A percentile compares a stretch with the other conserved stretches of the same genome.
phyloP scores from a whole-genome alignment of 2,113 vertebrate genomes.

The Etheostoma cragini region DNA sequence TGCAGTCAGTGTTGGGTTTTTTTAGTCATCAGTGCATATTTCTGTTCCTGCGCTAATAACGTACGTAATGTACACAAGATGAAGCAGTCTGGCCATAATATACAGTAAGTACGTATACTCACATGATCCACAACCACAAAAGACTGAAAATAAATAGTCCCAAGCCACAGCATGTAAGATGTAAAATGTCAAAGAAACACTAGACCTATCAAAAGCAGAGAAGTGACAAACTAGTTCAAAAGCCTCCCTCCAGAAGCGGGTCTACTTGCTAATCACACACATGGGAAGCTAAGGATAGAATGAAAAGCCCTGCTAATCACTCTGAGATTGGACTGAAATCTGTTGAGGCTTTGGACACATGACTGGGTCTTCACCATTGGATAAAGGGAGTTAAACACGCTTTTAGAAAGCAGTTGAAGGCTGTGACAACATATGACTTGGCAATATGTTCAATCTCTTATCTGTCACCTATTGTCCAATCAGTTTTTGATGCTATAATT shows the following conservation, averaged over 20 bases:
- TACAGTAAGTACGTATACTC: conserved; percentile 59
- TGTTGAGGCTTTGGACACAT: conserved; percentile 83
- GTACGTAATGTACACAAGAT: not conserved
- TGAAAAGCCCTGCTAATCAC: conserved; percentile 90
- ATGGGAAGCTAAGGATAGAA: conserved; percentile 89
- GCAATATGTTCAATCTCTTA: conserved; percentile 8
- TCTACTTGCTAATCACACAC: conserved; percentile 84
- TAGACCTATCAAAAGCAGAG: conserved; percentile 28
- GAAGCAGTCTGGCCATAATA: not conserved
- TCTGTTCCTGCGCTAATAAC: not conserved
- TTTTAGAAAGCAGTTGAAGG: conserved; percentile 44
- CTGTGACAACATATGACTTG: conserved; percentile 40
- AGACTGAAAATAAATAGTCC: conserved; percentile 8
- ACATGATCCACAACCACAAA: conserved; percentile 56
- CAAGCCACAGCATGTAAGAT: conserved; percentile 15
- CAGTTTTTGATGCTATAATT: not conserved
- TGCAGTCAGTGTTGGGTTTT: not conserved
- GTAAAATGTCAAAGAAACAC: conserved; percentile 36
- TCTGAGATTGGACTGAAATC: conserved; percentile 85
- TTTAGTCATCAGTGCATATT: not conserved
- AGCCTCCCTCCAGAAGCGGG: conserved; percentile 54
- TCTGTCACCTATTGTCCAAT: conserved; percentile 1
- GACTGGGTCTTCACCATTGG: conserved; percentile 71
- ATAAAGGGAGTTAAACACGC: conserved; percentile 73
- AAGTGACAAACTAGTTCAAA: conserved; percentile 56